Evolutionary conservation across 2,113 vertebrate species (phyloP).

Genomic region (Ibidorhyncha struthersii): DNA sequence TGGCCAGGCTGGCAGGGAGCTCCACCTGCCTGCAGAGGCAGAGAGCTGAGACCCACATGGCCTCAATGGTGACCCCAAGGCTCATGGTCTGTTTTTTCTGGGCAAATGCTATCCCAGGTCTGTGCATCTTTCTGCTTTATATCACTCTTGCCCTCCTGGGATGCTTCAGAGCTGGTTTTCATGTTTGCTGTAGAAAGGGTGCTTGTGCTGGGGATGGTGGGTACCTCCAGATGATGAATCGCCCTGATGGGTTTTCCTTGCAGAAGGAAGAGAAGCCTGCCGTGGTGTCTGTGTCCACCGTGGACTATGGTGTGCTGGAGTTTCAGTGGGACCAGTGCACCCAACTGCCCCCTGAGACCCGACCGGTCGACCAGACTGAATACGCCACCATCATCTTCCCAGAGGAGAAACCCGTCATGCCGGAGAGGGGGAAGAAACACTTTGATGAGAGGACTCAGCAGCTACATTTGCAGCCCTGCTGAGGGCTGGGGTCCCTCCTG

Average conservation of each 20-base stretch:
- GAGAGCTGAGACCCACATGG: background rate
- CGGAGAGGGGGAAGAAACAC: background rate
- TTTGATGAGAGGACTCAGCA: background rate
- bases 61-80: background rate
- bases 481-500: background rate
- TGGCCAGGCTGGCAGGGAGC: background rate
- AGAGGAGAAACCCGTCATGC: background rate
- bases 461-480: background rate
- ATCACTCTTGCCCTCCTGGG: background rate
- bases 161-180: background rate
- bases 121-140: background rate
- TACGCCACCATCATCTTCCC: slow-evolving; percentile 75
- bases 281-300: background rate
- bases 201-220: background rate
- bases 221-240: background rate
- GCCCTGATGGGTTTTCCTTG: accelerated
- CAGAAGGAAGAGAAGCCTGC: slow-evolving; percentile 37
- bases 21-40: background rate
- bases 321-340: slow-evolving; percentile 35
- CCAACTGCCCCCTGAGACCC: background rate
- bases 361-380: slow-evolving; percentile 56
- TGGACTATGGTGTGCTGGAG: slow-evolving; percentile 77
- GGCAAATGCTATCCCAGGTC: background rate
- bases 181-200: background rate
- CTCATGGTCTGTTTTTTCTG: background rate